Evolutionary conservation across 2,113 vertebrate genomes (phyloP).

Genomic region (Marcusenius ussheri): DNA sequence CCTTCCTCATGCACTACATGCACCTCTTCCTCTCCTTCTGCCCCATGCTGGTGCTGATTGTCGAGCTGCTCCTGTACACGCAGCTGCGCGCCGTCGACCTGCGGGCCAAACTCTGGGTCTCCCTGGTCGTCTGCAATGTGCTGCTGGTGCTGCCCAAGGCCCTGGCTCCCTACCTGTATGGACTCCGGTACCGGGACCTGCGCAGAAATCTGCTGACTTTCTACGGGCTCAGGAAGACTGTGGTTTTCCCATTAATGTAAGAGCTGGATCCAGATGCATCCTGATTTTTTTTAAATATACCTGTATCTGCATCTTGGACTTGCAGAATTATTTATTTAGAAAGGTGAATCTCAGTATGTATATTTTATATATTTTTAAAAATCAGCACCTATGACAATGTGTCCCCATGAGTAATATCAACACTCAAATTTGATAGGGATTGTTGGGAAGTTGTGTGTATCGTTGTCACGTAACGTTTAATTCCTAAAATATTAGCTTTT

Average conservation of each 20-base stretch:
- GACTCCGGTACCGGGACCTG: conserved; percentile 63
- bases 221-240: conserved; percentile 43
- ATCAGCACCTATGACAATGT: neutral
- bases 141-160: conserved; percentile 64
- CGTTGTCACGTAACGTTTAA: neutral
- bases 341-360: neutral
- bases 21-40: conserved; percentile 64
- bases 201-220: conserved; percentile 51
- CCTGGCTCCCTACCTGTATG: conserved; percentile 61
- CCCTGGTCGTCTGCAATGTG: conserved; percentile 59
- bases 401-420: neutral
- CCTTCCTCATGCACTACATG: conserved; percentile 66
- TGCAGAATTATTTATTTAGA: neutral
- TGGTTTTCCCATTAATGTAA: conserved; percentile 42
- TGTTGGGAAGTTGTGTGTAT: neutral
- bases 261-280: neutral
- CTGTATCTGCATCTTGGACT: neutral
- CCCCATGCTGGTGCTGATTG: conserved; percentile 56
- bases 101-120: conserved; percentile 53
- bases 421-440: neutral
- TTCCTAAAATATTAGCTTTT: neutral
- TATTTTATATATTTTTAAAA: neutral
- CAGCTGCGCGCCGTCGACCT: conserved; percentile 32
- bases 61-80: conserved; percentile 52
- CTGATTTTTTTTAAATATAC: neutral